Percentiles rank a stretch among this genome's conserved stretches.
Evolutionary conservation across 2,113 vertebrate genomes (phyloP).

Genomic region (Tenebrosternarchus preto): DNA sequence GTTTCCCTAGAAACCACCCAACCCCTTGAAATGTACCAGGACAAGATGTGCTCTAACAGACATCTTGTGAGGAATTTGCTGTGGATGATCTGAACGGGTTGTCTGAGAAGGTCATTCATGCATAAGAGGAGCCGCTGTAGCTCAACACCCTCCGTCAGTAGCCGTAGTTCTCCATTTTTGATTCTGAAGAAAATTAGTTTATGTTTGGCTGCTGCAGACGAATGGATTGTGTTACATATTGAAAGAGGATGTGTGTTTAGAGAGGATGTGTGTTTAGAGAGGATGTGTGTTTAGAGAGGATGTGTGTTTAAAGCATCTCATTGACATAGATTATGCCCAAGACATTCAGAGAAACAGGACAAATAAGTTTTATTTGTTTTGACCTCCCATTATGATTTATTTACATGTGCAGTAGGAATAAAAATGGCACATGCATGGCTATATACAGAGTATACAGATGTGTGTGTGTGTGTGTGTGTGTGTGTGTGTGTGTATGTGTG

Average conservation of each 20-base stretch:
- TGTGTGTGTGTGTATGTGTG: not conserved
- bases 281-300: not conserved
- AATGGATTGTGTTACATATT: not conserved
- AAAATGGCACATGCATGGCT: not conserved
- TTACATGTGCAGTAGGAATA: not conserved
- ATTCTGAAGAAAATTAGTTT: not conserved
- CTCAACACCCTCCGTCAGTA: conserved; percentile 19
- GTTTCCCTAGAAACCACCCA: not conserved
- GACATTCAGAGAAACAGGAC: not conserved
- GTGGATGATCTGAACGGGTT: conserved; percentile 34
- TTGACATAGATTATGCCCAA: not conserved
- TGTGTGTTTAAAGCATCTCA: not conserved
- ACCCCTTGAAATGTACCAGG: too few species aligned
- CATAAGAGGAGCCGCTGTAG: conserved; percentile 2
- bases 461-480: not conserved
- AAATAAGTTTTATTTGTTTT: conserved; percentile 15
- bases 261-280: not conserved
- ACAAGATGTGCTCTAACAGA: conserved; percentile 14
- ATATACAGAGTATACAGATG: not conserved
- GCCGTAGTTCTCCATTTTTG: not conserved
- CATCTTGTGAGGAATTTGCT: conserved; percentile 8
- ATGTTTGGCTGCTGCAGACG: not conserved
- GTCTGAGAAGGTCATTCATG: conserved; percentile 33
- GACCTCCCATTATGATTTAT: not conserved
- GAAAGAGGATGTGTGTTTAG: not conserved